phyloP scores from a whole-genome alignment of 1,140 invertebrate genomes.

The Adelges cooleyi region DNA sequence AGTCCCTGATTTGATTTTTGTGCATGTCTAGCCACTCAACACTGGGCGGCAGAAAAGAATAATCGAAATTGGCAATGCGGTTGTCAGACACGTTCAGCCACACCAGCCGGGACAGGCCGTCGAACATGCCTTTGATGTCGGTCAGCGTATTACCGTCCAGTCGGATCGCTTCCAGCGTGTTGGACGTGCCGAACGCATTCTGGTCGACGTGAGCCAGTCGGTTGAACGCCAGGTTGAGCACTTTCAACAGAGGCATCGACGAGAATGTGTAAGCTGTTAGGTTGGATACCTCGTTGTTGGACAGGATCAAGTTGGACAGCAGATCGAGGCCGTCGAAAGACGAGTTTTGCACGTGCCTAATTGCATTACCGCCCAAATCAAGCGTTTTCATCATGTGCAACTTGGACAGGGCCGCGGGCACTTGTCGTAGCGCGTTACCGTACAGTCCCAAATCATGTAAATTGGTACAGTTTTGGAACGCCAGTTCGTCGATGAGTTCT shows the following conservation, averaged over 20 bases:
- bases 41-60: constrained; percentile 65
- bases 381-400: constrained; percentile 63
- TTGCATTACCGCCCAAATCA: constrained; percentile 69
- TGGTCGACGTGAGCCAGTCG: constrained; percentile 65
- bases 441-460: constrained; percentile 70
- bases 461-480: constrained; percentile 68
- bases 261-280: constrained; percentile 67
- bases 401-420: constrained; percentile 62
- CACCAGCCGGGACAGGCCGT: constrained; percentile 64
- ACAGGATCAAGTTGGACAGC: constrained; percentile 68
- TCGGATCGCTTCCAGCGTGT: constrained; percentile 69
- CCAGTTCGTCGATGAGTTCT: constrained; percentile 61
- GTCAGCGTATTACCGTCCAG: constrained; percentile 73
- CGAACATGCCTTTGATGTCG: constrained; percentile 75
- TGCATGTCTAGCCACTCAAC: constrained; percentile 84
- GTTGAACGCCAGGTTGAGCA: constrained; percentile 80
- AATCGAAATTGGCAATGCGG: constrained; percentile 80
- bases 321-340: constrained; percentile 68
- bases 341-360: constrained; percentile 60
- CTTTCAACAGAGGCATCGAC: constrained; percentile 66
- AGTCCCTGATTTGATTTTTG: constrained; percentile 69
- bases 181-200: constrained; percentile 67
- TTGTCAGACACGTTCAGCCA: constrained; percentile 90
- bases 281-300: constrained; percentile 78
- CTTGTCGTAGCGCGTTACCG: constrained; percentile 58